phyloP scores from a whole-genome alignment of 2,888 invertebrate species.

The Eulithis prunata region DNA sequence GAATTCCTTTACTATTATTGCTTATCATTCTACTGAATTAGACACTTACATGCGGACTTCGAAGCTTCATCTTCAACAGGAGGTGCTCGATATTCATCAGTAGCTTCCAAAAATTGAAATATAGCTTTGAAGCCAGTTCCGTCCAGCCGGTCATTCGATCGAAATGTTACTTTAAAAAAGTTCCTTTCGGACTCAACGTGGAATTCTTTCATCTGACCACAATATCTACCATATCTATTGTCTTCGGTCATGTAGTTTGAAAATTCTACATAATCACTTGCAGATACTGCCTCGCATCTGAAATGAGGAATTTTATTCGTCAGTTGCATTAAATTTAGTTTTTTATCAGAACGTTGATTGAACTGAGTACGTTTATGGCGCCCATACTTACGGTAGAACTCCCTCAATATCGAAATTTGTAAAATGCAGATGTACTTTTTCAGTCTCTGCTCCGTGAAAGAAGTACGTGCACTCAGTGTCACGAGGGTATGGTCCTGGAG shows the following conservation, averaged over 20 bases:
- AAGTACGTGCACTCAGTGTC: slow-evolving; percentile 96
- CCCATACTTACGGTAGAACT: slow-evolving; percentile 92
- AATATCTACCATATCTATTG: slow-evolving; percentile 94
- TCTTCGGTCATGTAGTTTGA: slow-evolving; percentile 97
- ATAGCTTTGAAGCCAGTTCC: slow-evolving; percentile 97
- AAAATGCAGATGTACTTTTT: slow-evolving; percentile 93
- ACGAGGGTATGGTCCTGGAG: slow-evolving; percentile 95
- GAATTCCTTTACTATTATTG: too few relatives aligned
- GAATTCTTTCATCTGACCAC: slow-evolving; percentile 93
- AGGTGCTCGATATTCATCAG: slow-evolving; percentile 82
- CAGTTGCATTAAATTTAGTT: not conserved
- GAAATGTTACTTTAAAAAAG: slow-evolving; percentile 97
- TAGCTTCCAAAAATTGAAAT: slow-evolving; percentile 92
- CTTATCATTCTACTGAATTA: not conserved
- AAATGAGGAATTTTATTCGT: slow-evolving; percentile 43
- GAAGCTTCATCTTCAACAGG: slow-evolving; percentile 72
- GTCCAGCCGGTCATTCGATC: slow-evolving; percentile 96
- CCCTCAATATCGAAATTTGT: slow-evolving; percentile 98
- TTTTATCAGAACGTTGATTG: not conserved
- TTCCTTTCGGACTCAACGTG: slow-evolving; percentile 94
- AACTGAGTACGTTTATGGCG: not conserved
- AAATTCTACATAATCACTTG: slow-evolving; percentile 98
- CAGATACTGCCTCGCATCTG: slow-evolving; percentile 95
- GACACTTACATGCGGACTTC: slow-evolving; percentile 64
- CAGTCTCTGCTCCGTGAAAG: slow-evolving; percentile 91